Evolutionary conservation across 2,888 invertebrate genomes (phyloP).

Genomic region (Galeopsomyia nigrocyanea): DNA sequence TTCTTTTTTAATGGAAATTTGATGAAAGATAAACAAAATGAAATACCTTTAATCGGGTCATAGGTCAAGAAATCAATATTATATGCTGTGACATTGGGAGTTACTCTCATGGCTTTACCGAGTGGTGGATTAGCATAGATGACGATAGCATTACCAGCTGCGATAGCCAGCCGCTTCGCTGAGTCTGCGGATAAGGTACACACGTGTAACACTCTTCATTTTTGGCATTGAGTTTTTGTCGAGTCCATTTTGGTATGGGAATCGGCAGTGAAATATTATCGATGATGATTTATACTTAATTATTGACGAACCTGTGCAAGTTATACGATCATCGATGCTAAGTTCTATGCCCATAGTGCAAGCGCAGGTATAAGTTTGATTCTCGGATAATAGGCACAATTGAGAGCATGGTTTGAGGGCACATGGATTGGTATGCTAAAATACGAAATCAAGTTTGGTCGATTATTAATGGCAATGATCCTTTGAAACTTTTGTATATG

Average conservation of each 20-base stretch:
- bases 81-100: slow-evolving; percentile 63
- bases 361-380: slow-evolving; percentile 75
- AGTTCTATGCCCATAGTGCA: slow-evolving; percentile 83
- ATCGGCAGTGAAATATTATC: no score
- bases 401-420: slow-evolving; percentile 77
- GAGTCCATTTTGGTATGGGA: no score
- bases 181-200: slow-evolving; percentile 28
- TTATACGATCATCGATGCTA: slow-evolving; percentile 70
- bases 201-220: no score
- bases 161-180: slow-evolving; percentile 72
- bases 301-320: slow-evolving; percentile 75
- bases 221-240: no score
- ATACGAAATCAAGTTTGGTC: no score
- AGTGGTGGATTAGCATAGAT: slow-evolving; percentile 77
- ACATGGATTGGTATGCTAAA: slow-evolving; percentile 73
- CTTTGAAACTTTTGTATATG: neutral
- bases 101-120: slow-evolving; percentile 76
- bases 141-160: slow-evolving; percentile 72
- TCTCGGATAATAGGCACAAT: slow-evolving; percentile 80
- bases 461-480: no score
- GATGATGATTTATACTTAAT: no score
- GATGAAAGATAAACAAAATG: no score
- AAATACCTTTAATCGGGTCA: slow-evolving; percentile 73
- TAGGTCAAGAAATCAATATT: slow-evolving; percentile 79
- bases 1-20: no score